phyloP scores from a whole-genome alignment of 2,797 vertebrate genomes.

The Peromyscus melanophrys region DNA sequence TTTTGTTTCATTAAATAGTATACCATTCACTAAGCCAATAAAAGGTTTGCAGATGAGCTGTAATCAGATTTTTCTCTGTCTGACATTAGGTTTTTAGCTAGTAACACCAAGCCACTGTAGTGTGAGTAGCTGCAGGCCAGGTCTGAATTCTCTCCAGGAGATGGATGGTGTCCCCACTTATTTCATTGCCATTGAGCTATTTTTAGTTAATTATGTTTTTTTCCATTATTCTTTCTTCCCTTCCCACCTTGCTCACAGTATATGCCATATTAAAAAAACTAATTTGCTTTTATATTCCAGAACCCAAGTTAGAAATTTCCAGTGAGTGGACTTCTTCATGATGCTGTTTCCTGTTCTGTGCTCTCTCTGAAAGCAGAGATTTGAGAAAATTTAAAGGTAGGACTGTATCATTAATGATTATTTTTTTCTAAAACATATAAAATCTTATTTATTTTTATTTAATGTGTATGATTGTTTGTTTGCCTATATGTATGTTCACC shows the following conservation, averaged over 20 bases:
- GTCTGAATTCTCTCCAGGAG: constrained; percentile 85
- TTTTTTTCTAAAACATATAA: neutral
- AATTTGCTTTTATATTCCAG: constrained; percentile 80
- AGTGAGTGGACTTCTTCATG: constrained; percentile 38
- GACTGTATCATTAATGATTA: neutral
- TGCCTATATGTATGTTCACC: neutral
- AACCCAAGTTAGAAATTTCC: constrained; percentile 79
- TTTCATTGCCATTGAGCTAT: constrained; percentile 87
- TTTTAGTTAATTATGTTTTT: constrained; percentile 85
- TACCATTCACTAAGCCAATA: constrained; percentile 72
- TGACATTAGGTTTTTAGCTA: constrained; percentile 84
- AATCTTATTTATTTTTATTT: neutral
- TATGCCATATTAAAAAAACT: constrained; percentile 51
- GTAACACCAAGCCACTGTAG: constrained; percentile 77
- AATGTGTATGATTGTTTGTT: neutral
- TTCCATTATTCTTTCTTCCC: constrained; percentile 54
- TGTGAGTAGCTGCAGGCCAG: constrained; percentile 86
- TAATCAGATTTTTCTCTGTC: constrained; percentile 83
- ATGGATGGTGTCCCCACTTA: constrained; percentile 87
- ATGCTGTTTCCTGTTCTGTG: constrained; percentile 51
- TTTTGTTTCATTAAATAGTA: constrained; percentile 68
- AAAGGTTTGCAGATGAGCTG: constrained; percentile 82
- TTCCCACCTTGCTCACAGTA: constrained; percentile 81
- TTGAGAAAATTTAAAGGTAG: constrained; percentile 10
- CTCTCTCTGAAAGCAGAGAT: neutral